Evolutionary conservation across 2,888 invertebrate genomes (phyloP).

Genomic region (Drosophila emarginata): DNA sequence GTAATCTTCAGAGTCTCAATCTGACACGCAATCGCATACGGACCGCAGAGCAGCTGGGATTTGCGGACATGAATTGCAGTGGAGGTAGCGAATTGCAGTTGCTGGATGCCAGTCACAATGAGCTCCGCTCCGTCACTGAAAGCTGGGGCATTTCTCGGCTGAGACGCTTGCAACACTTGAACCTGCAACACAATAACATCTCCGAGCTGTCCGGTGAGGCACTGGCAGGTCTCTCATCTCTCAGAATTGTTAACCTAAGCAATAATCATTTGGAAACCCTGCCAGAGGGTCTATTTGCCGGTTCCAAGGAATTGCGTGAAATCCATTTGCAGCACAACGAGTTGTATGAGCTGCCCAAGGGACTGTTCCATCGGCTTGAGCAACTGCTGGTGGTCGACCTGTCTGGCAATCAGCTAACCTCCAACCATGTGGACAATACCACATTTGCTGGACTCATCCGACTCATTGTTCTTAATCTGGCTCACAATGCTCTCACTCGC

Average conservation of each 20-base stretch:
- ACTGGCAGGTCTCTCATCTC: constrained; percentile 89
- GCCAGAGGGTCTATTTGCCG: constrained; percentile 92
- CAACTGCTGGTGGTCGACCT: constrained; percentile 92
- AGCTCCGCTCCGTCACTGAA: constrained; percentile 88
- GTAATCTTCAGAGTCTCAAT: constrained; percentile 91
- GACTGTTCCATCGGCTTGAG: constrained; percentile 92
- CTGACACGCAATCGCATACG: constrained; percentile 92
- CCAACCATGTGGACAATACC: constrained; percentile 92
- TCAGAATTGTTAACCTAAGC: constrained; percentile 93
- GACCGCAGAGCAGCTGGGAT: constrained; percentile 90
- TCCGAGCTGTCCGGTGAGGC: constrained; percentile 91
- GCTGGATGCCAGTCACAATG: constrained; percentile 92
- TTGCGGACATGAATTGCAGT: constrained; percentile 84
- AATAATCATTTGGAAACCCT: constrained; percentile 92
- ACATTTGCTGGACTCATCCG: constrained; percentile 94
- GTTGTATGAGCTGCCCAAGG: constrained; percentile 90
- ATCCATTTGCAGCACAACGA: constrained; percentile 93
- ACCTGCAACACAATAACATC: constrained; percentile 92
- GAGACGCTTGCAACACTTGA: constrained; percentile 90
- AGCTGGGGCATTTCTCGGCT: constrained; percentile 89
- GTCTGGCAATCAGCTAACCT: constrained; percentile 92
- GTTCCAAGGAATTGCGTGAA: constrained; percentile 91
- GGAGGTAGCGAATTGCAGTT: constrained; percentile 88
- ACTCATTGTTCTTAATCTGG: constrained; percentile 91
- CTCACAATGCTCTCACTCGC: constrained; percentile 91